Base-by-base conservation (phyloP, 2,888 invertebrate species). In the Tortrix viridana region DNA sequence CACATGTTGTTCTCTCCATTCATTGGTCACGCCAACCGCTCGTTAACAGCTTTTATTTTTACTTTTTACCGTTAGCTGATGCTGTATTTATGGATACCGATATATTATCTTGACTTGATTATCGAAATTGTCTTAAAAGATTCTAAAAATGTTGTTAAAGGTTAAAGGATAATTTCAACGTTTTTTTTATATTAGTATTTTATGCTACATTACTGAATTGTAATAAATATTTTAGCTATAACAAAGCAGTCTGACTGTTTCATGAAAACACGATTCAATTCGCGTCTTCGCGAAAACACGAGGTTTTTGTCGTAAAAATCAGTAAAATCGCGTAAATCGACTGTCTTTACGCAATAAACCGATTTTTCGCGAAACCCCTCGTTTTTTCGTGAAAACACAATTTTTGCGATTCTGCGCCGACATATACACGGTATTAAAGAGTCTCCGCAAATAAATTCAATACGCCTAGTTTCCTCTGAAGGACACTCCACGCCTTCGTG, bases 11-110 rank as follows among this genome's bases (percentile, higher is more conserved):
- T 74, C 69, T 77, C 71, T 72, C 71, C 67, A 65, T 65, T 72
- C 62, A 71, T 65, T 67, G 65, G 69, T 66, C 81, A 84, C 80
- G 79, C 75, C 64, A 82, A 68, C 69, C 63, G 70, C 64, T 74
- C 75, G 71, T 79, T 78, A 71, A 60, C 67, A 64, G 58, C 67
- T 66, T 69, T 60, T 56, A 60, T 60, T 66, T 66, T 64, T 66
- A 60, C 64, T 64, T 64, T 64, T 64, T 66, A 56, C 63, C 57
- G 63, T 58, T 58, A 63, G n/a, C 53, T 41, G 63, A 59, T 55
- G 57, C 60, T 49, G 52, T 64, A 49, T 60, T 57, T 57, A 60
- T 66, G 66, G 59, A 48, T 38, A 38, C 41, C 59, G 62, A 63
- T 65, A 60, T 52, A 26, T n/a, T 47, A 32, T 55, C 19, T 43